phyloP scores from a whole-genome alignment of 1,140 invertebrate genomes.

The Saccostrea glomerata region DNA sequence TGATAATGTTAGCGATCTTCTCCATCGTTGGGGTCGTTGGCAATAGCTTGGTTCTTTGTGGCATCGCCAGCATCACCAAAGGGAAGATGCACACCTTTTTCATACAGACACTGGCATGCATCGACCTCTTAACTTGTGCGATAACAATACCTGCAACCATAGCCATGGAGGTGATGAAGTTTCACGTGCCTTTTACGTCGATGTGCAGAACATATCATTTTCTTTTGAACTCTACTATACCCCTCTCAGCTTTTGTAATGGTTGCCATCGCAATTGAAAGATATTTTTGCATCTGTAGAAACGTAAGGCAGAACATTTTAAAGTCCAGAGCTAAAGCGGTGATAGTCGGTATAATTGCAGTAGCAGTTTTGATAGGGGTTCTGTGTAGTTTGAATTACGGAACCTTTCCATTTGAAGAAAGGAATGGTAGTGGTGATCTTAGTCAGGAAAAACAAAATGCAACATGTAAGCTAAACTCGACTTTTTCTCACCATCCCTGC shows the following conservation, averaged over 20 bases:
- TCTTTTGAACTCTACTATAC: conserved; percentile 64
- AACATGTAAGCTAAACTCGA: not conserved
- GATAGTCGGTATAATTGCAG: conserved; percentile 49
- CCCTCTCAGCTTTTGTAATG: conserved; percentile 69
- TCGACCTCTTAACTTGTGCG: conserved; percentile 65
- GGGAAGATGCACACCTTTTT: conserved; percentile 67
- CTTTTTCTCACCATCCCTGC: not conserved
- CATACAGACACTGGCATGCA: conserved; percentile 68
- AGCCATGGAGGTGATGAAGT: conserved; percentile 62
- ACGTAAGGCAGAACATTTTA: conserved; percentile 64
- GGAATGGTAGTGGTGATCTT: not conserved
- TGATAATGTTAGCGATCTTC: conserved; percentile 51
- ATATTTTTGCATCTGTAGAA: conserved; percentile 72
- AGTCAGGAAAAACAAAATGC: not conserved
- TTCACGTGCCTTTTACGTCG: conserved; percentile 49
- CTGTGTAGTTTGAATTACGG: conserved; percentile 60
- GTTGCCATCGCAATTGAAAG: conserved; percentile 71
- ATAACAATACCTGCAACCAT: conserved; percentile 67
- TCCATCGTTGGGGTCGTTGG: conserved; percentile 68
- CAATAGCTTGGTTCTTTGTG: conserved; percentile 71
- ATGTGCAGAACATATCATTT: conserved; percentile 72
- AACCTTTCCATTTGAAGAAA: not conserved
- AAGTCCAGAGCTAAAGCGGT: conserved; percentile 62
- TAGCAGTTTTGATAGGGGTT: conserved; percentile 62
- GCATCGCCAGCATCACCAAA: conserved; percentile 64